Evolutionary conservation across 1,140 invertebrate genomes (phyloP), one percentile per base, ranked within the genome.

Genomic region (Formica exsecta): DNA sequence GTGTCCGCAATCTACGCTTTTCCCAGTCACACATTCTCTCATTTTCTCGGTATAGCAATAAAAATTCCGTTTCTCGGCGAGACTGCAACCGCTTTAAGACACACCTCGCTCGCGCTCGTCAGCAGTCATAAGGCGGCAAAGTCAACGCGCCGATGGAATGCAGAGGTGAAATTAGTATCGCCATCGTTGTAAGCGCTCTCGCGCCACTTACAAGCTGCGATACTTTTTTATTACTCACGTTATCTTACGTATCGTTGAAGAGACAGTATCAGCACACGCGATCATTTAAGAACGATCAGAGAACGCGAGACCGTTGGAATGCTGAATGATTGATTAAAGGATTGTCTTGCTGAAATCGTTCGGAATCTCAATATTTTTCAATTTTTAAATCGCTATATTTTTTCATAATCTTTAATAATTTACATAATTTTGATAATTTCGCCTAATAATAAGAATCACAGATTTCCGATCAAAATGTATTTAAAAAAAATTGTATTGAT

Each of bases 111-210:
- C 29, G 64, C 68, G 70, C 22, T 22, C 22, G 22, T 62, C 80
- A 61, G 38, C 51, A 4, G 85, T 71, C 76, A 87, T 64, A 64
- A 91, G 76, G 80, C 81, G 73, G 22, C 22, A 77, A 71, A 84
- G 76, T 85, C 85, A 89, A 86, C 75, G 70, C 64, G 87, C 61
- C 80, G 84, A 90, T 91, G 91, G 88, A 92, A 92, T 92, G 91
- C 81, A 86, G 87, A 87, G 83, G 87, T 89, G 91, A 91, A 92
- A 92, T 92, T 92, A 91, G 91, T 84, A 22, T 22, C 22, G 22
- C 22, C 22, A 22, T 22, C 22, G 22, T 22, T 74, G 81, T 76
- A 77, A 84, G 64, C 44, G 74, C 74, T 83, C 61, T 83, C 87
- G 88, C 84, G 71, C 51, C 71, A 38, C 83, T 89, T 76, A 89